phyloP scores from a whole-genome alignment of 2,888 invertebrate species.

The Ctena decussata region DNA sequence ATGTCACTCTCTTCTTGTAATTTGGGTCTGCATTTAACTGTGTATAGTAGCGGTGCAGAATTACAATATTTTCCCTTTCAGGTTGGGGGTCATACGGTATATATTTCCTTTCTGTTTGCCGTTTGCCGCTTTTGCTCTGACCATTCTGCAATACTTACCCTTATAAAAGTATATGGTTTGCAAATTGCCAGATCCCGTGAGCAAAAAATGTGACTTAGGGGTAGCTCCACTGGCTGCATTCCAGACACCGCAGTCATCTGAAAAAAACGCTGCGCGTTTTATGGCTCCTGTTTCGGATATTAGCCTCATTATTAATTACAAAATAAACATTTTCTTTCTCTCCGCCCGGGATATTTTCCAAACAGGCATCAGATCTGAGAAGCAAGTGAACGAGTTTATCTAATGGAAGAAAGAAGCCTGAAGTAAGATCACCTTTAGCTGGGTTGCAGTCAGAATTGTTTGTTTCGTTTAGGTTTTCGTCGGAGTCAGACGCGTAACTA shows the following conservation, averaged over 20 bases:
- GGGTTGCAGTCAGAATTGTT: background rate
- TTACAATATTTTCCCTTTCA: slow-evolving; percentile 2
- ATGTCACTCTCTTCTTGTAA: background rate
- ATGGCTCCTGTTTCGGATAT: background rate
- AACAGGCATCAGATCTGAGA: background rate
- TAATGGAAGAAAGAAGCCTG: background rate
- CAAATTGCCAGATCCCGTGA: background rate
- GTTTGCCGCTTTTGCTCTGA: background rate
- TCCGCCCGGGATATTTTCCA: background rate
- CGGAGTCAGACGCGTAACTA: no score
- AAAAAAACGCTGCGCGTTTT: background rate
- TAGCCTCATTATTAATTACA: background rate
- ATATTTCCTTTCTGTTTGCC: background rate
- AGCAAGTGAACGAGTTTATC: background rate
- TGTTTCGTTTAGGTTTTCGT: no score
- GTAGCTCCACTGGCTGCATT: background rate
- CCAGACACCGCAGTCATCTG: background rate
- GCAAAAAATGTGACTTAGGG: background rate
- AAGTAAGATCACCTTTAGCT: background rate
- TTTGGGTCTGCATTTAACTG: background rate
- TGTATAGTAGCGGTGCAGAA: slow-evolving; percentile 32
- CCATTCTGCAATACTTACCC: background rate
- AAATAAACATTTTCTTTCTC: background rate
- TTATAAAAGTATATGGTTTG: background rate
- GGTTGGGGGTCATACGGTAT: slow-evolving; percentile 21